These are phyloP conservation scores for Tyrophagus putrescentiae DNA, from an alignment of 1,140 invertebrate species.

Conservation along the genomic window DNA sequence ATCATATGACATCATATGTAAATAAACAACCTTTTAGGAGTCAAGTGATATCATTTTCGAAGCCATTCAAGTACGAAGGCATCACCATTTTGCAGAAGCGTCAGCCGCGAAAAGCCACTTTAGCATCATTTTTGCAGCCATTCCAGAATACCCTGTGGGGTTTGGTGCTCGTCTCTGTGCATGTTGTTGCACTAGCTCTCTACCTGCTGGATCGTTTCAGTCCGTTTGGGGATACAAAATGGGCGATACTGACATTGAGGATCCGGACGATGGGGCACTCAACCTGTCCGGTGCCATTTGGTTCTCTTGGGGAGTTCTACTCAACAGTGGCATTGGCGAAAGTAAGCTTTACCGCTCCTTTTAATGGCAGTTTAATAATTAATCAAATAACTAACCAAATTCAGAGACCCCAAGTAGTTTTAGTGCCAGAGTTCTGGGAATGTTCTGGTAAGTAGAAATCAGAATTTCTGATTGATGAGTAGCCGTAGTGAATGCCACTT, in stretches of 20 bases:
- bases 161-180: conserved; percentile 74
- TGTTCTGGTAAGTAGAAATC: conserved; percentile 94
- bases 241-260: conserved; percentile 34
- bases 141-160: conserved; percentile 98
- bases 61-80: conserved; percentile 94
- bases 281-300: conserved; percentile 96
- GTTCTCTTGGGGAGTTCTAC: conserved; percentile 98
- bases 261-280: conserved; percentile 54
- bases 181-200: conserved; percentile 88
- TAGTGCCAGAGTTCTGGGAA: conserved; percentile 88
- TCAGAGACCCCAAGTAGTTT: conserved; percentile 85
- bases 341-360: conserved; percentile 5
- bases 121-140: conserved; percentile 97
- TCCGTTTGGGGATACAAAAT: conserved; percentile 60
- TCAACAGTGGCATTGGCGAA: conserved; percentile 98
- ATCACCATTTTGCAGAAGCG: conserved; percentile 21
- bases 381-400: background rate
- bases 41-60: conserved; percentile 94
- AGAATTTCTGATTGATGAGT: no score
- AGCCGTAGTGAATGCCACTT: background rate
- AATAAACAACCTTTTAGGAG: background rate
- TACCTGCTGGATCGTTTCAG: conserved; percentile 93
- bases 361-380: background rate
- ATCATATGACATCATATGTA: background rate
- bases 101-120: conserved; percentile 76